phyloP scores from a whole-genome alignment of 2,797 vertebrate species.

The Cryptoprocta ferox region DNA sequence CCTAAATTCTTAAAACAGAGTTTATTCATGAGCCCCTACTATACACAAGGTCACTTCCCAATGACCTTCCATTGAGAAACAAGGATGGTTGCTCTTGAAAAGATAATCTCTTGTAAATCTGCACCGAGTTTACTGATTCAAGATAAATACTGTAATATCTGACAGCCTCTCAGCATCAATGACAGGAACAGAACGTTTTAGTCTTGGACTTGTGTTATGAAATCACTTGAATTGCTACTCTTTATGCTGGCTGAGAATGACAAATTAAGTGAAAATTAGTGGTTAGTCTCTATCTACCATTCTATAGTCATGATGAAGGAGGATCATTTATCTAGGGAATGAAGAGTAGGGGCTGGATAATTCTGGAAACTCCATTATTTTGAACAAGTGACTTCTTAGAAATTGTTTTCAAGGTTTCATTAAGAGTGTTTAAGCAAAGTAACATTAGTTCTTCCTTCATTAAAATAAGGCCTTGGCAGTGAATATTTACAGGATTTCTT shows the following conservation, averaged over 20 bases:
- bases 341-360: background rate
- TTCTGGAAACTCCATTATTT: background rate
- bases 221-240: slow-evolving; percentile 22
- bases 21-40: background rate
- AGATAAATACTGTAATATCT: background rate
- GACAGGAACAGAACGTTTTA: background rate
- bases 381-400: slow-evolving; percentile 37
- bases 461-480: background rate
- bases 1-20: background rate
- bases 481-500: background rate
- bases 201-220: background rate
- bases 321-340: background rate
- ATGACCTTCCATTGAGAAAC: background rate
- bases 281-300: background rate
- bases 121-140: background rate
- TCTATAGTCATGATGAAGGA: background rate
- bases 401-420: background rate
- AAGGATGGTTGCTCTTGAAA: background rate
- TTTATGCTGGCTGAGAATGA: background rate
- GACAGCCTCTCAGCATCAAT: background rate
- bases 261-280: slow-evolving; percentile 7
- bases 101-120: background rate
- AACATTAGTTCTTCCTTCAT: slow-evolving; percentile 9
- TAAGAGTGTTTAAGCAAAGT: slow-evolving; percentile 37
- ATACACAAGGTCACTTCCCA: background rate